Evolutionary conservation across 2,113 vertebrate genomes (phyloP).

Genomic region (Sturnus vulgaris): DNA sequence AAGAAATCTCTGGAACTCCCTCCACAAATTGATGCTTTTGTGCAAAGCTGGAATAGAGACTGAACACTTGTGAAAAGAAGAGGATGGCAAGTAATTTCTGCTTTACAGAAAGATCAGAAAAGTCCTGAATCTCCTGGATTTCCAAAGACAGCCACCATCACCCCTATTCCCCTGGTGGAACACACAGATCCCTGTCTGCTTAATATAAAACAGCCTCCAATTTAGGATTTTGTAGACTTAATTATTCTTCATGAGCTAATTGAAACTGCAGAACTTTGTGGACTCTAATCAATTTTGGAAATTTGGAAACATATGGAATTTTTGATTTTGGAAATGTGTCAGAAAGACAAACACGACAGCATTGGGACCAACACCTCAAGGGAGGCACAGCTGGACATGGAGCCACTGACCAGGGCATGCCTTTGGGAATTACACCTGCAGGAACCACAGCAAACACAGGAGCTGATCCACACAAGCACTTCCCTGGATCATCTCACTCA

Average conservation of each 20-base stretch:
- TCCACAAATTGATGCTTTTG: not conserved
- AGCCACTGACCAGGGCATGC: not conserved
- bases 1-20: not conserved
- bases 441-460: not conserved
- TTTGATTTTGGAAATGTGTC: not conserved
- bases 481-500: not conserved
- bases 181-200: fast-evolving
- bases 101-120: not conserved
- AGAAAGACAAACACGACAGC: not conserved
- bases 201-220: not conserved
- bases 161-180: not conserved
- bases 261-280: not conserved
- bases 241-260: not conserved
- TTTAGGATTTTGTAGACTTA: not conserved
- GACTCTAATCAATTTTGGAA: not conserved
- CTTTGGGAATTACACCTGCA: not conserved
- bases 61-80: not conserved
- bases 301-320: not conserved
- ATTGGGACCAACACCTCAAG: not conserved
- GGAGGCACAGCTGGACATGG: not conserved
- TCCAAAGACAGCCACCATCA: fast-evolving
- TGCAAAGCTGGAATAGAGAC: not conserved
- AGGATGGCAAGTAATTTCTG: not conserved
- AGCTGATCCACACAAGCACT: not conserved
- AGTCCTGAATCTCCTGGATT: not conserved